Conservation (phyloP, 2,888 invertebrate species). For the Spatulosminthurus flaviceps region DNA sequence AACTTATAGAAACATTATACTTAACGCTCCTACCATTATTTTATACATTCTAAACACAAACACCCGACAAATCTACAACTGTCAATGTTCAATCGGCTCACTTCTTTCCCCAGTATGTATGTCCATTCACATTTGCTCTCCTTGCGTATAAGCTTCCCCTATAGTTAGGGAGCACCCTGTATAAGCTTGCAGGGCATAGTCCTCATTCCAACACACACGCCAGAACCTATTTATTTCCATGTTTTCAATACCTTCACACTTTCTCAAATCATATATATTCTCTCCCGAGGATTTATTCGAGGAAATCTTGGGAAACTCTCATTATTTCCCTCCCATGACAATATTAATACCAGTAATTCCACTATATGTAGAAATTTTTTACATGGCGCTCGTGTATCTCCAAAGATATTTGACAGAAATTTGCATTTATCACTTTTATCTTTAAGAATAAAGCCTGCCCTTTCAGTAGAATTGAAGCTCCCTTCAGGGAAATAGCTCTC, state of each 20-base stretch:
- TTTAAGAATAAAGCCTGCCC: too few species aligned
- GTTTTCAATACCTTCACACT: slow-evolving; percentile 14
- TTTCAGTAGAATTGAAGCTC: too few species aligned
- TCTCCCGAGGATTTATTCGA: neutral
- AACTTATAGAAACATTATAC: slow-evolving; percentile 20
- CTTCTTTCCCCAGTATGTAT: neutral
- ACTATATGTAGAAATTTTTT: too few species aligned
- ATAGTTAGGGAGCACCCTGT: neutral
- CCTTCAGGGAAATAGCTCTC: too few species aligned
- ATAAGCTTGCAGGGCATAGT: neutral
- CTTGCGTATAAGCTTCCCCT: neutral
- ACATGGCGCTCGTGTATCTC: too few species aligned
- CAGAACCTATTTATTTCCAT: neutral
- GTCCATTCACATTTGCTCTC: too few species aligned
- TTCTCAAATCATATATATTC: slow-evolving; percentile 13
- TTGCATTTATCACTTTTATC: too few species aligned
- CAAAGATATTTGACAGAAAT: too few species aligned
- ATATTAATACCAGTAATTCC: too few species aligned
- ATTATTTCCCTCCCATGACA: neutral
- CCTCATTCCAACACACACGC: neutral
- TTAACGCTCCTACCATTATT: slow-evolving; percentile 28
- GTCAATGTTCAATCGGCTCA: slow-evolving; percentile 29
- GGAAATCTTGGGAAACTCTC: neutral
- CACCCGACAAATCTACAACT: slow-evolving; percentile 36
- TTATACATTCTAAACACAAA: slow-evolving; percentile 41